Conservation (phyloP, 2,888 invertebrate genomes). For the Molanna angustata region DNA sequence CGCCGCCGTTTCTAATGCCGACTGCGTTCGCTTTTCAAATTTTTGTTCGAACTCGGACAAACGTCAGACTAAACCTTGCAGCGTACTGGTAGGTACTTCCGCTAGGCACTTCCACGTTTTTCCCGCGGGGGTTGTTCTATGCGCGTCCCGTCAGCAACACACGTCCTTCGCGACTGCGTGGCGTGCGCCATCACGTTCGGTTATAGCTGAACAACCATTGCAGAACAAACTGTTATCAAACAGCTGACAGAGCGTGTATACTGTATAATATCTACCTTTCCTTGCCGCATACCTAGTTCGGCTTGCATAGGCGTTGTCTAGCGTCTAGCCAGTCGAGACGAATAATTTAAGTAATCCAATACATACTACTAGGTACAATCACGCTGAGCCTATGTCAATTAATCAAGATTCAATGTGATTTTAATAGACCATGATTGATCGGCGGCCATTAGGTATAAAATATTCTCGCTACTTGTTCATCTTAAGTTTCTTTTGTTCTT, state of each 20-base stretch:
- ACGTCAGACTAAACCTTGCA: slow-evolving; percentile 26
- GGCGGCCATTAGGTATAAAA: too few species aligned
- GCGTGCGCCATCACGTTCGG: slow-evolving; percentile 17
- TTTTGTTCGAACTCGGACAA: not conserved
- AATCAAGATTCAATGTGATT: too few species aligned
- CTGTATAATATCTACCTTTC: not conserved
- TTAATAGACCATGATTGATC: too few species aligned
- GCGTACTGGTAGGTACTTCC: slow-evolving; percentile 24
- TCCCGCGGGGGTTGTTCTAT: slow-evolving; percentile 20
- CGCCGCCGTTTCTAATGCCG: not conserved
- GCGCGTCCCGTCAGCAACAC: slow-evolving; percentile 26
- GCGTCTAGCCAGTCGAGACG: too few species aligned
- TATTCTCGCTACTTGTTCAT: too few species aligned
- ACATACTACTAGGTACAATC: too few species aligned
- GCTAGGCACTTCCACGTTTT: slow-evolving; percentile 29
- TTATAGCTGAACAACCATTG: slow-evolving; percentile 21
- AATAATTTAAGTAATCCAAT: too few species aligned
- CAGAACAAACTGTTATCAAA: slow-evolving; percentile 22
- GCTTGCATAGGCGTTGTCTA: too few species aligned
- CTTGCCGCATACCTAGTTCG: too few species aligned
- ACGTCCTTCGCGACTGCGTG: slow-evolving; percentile 27
- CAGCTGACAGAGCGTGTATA: slow-evolving; percentile 18
- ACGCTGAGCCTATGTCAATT: too few species aligned
- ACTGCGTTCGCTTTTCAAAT: not conserved
- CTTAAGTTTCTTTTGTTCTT: too few species aligned